phyloP scores from a whole-genome alignment of 2,888 invertebrate species.

The Drosophila aldrichi region DNA sequence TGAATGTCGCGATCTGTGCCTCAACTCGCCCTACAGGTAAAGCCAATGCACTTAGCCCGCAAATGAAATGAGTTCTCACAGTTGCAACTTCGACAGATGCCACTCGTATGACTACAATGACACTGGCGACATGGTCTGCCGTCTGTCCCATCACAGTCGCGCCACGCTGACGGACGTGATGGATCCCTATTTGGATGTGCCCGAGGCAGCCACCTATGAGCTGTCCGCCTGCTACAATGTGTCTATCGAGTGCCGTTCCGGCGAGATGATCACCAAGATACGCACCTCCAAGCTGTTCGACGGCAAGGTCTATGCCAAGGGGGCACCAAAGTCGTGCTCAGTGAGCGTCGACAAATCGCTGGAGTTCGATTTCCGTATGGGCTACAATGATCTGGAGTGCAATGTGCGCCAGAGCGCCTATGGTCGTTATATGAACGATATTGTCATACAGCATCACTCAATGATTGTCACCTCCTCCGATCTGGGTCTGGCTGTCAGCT shows the following conservation, averaged over 20 bases:
- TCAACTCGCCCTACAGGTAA: conserved; percentile 93
- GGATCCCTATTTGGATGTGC: conserved; percentile 95
- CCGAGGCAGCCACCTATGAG: conserved; percentile 96
- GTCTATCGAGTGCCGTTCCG: conserved; percentile 95
- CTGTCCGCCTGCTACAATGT: conserved; percentile 97
- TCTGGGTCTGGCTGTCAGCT: conserved; percentile 96
- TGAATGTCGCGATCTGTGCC: conserved; percentile 94
- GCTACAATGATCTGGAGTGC: conserved; percentile 96
- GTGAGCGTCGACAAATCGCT: conserved; percentile 94
- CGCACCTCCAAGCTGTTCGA: conserved; percentile 96
- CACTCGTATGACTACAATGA: conserved; percentile 98
- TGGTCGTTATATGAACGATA: conserved; percentile 95
- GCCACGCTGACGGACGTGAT: conserved; percentile 95
- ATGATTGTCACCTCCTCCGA: conserved; percentile 97
- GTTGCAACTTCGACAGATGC: conserved; percentile 86
- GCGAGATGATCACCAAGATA: conserved; percentile 96
- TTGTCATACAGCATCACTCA: conserved; percentile 97
- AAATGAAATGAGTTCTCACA: conserved; percentile 32
- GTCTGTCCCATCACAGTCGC: conserved; percentile 95
- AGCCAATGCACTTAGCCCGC: background rate
- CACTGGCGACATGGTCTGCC: conserved; percentile 96
- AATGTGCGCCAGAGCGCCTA: conserved; percentile 94
- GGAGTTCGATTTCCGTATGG: conserved; percentile 96
- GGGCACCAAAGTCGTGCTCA: conserved; percentile 96
- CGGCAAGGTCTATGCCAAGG: conserved; percentile 97